These are phyloP conservation scores for Syritta pipiens DNA, from an alignment of 2,888 invertebrate species.

Conservation along the genomic window DNA sequence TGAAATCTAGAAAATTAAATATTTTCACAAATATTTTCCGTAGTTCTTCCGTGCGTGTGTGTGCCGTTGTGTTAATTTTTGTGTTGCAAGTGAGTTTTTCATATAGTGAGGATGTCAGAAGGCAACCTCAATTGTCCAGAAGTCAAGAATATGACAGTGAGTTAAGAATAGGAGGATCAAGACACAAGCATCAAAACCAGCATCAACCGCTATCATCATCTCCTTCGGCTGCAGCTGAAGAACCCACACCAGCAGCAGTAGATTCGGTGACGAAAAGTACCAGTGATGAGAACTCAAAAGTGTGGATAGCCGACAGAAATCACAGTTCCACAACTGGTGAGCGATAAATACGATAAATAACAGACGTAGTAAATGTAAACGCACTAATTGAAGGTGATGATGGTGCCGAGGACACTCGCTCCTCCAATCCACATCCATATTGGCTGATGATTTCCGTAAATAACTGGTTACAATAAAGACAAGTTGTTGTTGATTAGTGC, in stretches of 20 bases:
- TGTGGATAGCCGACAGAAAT: too few relatives aligned
- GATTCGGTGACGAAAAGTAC: too few relatives aligned
- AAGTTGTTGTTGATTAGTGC: too few relatives aligned
- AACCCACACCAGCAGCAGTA: background rate
- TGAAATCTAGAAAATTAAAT: conserved; percentile 42
- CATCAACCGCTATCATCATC: conserved; percentile 47
- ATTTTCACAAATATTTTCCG: conserved; percentile 13
- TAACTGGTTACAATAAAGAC: too few relatives aligned
- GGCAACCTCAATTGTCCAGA: conserved; percentile 30
- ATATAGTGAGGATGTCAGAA: conserved; percentile 18
- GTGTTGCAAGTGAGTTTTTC: conserved; percentile 38
- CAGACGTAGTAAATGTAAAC: too few relatives aligned
- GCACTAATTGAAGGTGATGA: too few relatives aligned
- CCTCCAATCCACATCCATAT: too few relatives aligned
- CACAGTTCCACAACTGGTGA: too few relatives aligned
- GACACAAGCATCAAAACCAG: conserved; percentile 33
- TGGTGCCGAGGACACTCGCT: too few relatives aligned
- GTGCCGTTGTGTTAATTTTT: conserved; percentile 35
- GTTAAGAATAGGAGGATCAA: conserved; percentile 28
- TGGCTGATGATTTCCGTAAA: too few relatives aligned
- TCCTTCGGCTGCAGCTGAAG: conserved; percentile 6
- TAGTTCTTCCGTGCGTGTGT: conserved; percentile 23
- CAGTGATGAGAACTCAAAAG: too few relatives aligned
- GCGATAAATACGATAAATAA: too few relatives aligned
- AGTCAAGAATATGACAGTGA: conserved; percentile 52